Evolutionary conservation across 1,140 invertebrate genomes (phyloP), one percentile per base, ranked within the genome.

Genomic region (Macrobrachium nipponense): DNA sequence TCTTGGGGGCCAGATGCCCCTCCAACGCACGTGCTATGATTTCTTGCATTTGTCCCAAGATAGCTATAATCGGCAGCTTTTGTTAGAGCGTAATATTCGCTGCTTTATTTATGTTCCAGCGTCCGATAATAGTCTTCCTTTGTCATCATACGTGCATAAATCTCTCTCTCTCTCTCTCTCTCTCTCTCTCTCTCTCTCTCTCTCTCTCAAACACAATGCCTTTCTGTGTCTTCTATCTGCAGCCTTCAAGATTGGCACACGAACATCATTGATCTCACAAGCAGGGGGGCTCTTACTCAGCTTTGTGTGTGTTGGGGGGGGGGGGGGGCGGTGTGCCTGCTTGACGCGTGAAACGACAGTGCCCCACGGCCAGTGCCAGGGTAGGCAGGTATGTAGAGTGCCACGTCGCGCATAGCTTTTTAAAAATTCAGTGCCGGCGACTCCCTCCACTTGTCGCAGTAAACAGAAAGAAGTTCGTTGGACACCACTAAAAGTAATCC

Each of bases 121-220:
- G 10, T n/a, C 58, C 43, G 18, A 14, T 59, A 8, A 14, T 59
- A 8, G 14, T 0, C 2, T 51, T n/a, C 75, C 36, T 73, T 36
- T 18, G 18, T n/a, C 51, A 43, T 51, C 51, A 5, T 51, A 36
- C 0, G 12, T 59, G 17, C 23, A 14, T 2, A 3, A 14, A 14
- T 72, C 68, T 59, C 51, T 59, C 75, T 77, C 51, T 77, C 75
- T 59, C 51, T 76, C 73, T 76, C 4, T 76, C 73, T 76, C 23
- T 76, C 36, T 76, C 23, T 76, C 73, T 76, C 23, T 51, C 15
- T 51, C 43, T 51, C 73, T 51, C 73, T 76, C 73, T 76, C 36
- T 76, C 73, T 44, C 73, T 76, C 43, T 15, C 43, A 2, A 36
- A 0, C 43, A 17, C 43, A 17, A 14, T 51, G 27, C 20, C 73